Base-by-base conservation (phyloP, 2,797 vertebrate species). In the Loris lydekkerianus region DNA sequence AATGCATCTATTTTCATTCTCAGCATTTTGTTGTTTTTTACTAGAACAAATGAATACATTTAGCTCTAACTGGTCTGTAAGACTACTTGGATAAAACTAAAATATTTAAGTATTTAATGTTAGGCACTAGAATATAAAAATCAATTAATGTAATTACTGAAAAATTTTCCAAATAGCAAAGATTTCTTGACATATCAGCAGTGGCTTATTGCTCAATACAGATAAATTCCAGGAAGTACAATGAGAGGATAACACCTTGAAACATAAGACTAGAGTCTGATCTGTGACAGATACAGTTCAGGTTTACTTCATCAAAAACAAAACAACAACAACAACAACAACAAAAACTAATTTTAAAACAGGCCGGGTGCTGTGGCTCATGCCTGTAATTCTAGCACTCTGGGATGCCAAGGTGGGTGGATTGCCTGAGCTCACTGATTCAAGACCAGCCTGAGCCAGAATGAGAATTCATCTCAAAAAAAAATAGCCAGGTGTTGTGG, bases 151-250 rank as follows among this genome's bases (percentile, higher is more conserved):
- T 46, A 31, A 89, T 84, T 69, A 46, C 40, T 94, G 49, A 25
- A 83, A 89, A 88, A 23, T 31, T 83, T 40, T 89, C 61, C 76
- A n/a, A 84, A 84, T 40, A 84, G 20, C 80, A 70, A 77, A 77
- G 87, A 63, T 78, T 84, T 58, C 61, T 72, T 83, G 31, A 49
- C 40, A 78, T 90, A 85, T 72, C 63, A 49, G 85, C 49, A 84
- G 37, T 77, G 37, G 31, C 6, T 94, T 31, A 46, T 17, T 53
- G 89, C 69, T 78, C 85, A 27, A 61, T 29, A 60, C 27, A 94
- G 25, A 77, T 46, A 58, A n/a, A 78, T 61, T 80, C 49, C 61
- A 80, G 27, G 31, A 63, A 86, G 25, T 20, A 94, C 53, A 85
- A 37, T 53, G 53, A 43, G n/a, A 53, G 5, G 29, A 72, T 14